Conservation (phyloP, 2,888 invertebrate species). For the Trypoxylon attenuatum region DNA sequence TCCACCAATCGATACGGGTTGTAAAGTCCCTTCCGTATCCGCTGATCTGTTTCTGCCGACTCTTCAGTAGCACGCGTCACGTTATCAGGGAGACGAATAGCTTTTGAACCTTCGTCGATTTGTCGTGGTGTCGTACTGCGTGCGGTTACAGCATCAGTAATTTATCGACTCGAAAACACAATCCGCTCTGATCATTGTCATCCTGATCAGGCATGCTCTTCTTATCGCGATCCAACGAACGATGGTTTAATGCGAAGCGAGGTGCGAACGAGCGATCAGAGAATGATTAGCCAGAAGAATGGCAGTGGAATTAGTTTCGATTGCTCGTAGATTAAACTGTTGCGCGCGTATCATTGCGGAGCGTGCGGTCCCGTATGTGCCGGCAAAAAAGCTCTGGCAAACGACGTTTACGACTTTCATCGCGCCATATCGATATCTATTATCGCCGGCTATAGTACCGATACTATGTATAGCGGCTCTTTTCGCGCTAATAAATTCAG, state of each 20-base stretch:
- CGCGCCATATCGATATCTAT: background rate
- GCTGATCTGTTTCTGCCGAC: background rate
- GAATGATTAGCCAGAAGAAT: background rate
- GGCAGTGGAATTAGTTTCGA: conserved; percentile 3
- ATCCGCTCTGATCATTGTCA: too few relatives aligned
- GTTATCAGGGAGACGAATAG: background rate
- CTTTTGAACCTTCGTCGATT: background rate
- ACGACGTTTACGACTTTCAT: background rate
- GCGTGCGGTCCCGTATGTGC: background rate
- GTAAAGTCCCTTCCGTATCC: background rate
- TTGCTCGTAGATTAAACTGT: conserved; percentile 1
- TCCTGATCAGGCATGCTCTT: too few relatives aligned
- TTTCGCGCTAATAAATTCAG: conserved; percentile 2
- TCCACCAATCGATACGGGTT: background rate
- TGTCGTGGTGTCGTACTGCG: background rate
- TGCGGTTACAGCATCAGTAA: background rate
- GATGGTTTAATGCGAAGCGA: background rate
- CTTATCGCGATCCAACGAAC: too few relatives aligned
- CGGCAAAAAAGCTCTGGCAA: background rate
- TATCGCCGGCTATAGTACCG: background rate
- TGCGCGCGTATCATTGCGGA: background rate
- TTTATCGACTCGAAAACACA: conserved; percentile 15
- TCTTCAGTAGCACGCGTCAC: background rate
- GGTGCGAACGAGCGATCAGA: background rate
- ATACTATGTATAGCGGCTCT: background rate